Base-by-base conservation (phyloP, 2,113 vertebrate species). In the Pelvicachromis taeniatus region DNA sequence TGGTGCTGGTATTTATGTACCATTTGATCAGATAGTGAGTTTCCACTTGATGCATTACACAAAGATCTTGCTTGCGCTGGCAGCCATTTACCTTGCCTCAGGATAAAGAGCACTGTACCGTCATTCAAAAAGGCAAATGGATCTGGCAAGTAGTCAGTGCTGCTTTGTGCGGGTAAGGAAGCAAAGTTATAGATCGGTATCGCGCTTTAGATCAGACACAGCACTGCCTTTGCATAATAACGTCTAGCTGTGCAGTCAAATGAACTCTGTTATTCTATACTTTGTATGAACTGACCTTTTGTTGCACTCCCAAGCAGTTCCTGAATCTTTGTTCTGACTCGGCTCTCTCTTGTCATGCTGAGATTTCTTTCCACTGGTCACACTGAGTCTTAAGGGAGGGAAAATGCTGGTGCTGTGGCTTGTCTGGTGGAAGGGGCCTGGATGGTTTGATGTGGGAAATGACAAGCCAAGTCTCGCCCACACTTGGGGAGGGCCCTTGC, bases 331-430 rank as follows among this genome's bases (percentile, higher is more conserved):
- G 89, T 75, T 93, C 81, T 79, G 54, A 75, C 80, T 84, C 42
- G 29, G 61, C 29, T 89, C 78, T 38, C 80, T 26, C 55, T 87
- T 33, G 70, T 88, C 88, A 40, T 70, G 89, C 91, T 87, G 91
- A 81, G 88, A 78, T 93, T 86, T 91, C 92, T 93, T 86, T 91
- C 92, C 87, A 87, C 80, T 87, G 80, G 80, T 84, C 86, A 61
- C 23, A 81, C 87, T 78, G 84, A 75, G 85, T 87, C 87, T 81
- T 56, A 33, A 33, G 86, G 89, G 31, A 82, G 75, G 50, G 61
- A 85, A 88, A 87, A 61, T 87, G 83, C 87, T 80, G 82, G 68
- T 83, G 83, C 38, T 80, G 87, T 85, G 23, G 80, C 75, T 61
- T 79, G 83, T 87, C 80, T 85, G 31, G 48, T 77, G 55, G 81